Percentiles rank a stretch among this genome's conserved stretches.
Conservation (phyloP, 2,797 vertebrate species). For the Cuniculus paca region DNA sequence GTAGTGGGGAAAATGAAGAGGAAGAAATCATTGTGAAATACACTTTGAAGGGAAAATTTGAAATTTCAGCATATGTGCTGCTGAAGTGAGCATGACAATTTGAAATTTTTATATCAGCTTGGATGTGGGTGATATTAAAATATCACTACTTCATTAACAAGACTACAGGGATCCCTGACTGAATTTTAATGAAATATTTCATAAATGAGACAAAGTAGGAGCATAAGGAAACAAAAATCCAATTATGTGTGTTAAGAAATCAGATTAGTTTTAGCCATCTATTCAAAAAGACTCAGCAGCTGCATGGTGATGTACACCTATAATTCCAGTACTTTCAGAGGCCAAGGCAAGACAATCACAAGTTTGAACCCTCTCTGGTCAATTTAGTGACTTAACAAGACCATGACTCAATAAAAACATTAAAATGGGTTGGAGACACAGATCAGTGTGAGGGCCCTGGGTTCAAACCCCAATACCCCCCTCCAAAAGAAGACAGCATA, state of each 20-base stretch:
- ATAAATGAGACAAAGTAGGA: slow-evolving; percentile 37
- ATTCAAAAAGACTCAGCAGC: slow-evolving; percentile 7
- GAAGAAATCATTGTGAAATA: slow-evolving; percentile 10
- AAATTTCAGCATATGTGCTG: not conserved
- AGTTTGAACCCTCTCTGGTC: not conserved
- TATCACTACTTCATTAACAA: slow-evolving; percentile 61
- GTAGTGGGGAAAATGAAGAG: not conserved
- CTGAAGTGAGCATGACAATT: not conserved
- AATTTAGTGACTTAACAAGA: not conserved
- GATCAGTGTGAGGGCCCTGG: not conserved
- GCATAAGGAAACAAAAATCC: slow-evolving; percentile 33
- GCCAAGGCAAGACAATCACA: not conserved
- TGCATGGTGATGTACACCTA: not conserved
- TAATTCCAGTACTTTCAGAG: not conserved
- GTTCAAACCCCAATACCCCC: no score
- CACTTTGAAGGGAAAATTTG: not conserved
- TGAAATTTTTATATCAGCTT: slow-evolving; percentile 24
- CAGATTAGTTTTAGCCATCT: not conserved
- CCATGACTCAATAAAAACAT: not conserved
- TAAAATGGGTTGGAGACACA: not conserved
- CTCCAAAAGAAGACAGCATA: not conserved
- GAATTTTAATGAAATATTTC: slow-evolving; percentile 59
- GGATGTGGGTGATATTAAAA: not conserved
- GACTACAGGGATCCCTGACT: not conserved
- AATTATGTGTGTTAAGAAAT: slow-evolving; percentile 27